phyloP scores from a whole-genome alignment of 2,113 vertebrate species.

The Caracal caracal region DNA sequence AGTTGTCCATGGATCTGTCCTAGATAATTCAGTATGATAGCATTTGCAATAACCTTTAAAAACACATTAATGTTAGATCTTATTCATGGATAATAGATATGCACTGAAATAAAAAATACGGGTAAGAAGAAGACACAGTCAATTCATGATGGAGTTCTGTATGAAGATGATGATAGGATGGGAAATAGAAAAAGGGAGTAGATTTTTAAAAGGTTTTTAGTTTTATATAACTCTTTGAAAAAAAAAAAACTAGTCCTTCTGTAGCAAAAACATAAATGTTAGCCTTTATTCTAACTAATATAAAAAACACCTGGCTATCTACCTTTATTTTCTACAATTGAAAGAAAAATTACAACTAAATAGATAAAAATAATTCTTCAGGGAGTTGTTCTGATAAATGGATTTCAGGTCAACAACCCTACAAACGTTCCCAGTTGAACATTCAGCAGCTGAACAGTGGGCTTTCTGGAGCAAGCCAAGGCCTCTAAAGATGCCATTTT shows the following conservation, averaged over 20 bases:
- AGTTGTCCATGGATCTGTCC: neutral
- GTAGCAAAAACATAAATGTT: neutral
- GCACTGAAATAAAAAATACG: neutral
- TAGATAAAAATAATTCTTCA: conserved; percentile 34
- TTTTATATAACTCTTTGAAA: neutral
- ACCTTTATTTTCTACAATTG: conserved; percentile 11
- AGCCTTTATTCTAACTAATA: neutral
- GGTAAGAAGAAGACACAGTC: neutral
- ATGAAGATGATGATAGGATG: neutral
- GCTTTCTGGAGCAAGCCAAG: conserved; percentile 43
- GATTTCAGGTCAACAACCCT: conserved; percentile 35
- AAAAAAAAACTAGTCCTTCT: neutral
- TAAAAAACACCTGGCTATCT: no score
- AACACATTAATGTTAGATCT: neutral
- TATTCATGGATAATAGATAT: neutral
- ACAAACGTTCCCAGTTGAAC: neutral
- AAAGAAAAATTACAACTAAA: neutral
- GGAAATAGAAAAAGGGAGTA: neutral
- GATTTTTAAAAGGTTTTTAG: neutral
- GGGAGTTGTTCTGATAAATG: conserved; percentile 62
- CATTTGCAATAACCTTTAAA: neutral
- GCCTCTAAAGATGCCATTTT: conserved; percentile 48
- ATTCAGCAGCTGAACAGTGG: neutral
- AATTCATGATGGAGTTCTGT: neutral
- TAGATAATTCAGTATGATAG: neutral